Evolutionary conservation across 2,113 vertebrate species (phyloP).

Genomic region (Coryphaenoides rupestris): DNA sequence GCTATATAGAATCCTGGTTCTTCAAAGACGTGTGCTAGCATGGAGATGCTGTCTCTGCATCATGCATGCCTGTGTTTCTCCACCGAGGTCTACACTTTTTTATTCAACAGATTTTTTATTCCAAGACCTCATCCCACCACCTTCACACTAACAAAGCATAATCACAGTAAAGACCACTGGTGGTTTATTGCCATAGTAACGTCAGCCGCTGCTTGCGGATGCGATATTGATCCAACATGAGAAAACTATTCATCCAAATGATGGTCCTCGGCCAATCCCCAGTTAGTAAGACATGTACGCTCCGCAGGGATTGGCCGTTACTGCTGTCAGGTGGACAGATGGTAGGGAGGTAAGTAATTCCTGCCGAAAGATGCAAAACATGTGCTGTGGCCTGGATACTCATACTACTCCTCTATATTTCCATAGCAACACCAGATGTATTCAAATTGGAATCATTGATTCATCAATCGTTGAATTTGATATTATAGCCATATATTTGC

Average conservation of each 20-base stretch:
- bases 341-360: slow-evolving; percentile 16
- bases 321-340: slow-evolving; percentile 17
- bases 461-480: too few relatives aligned
- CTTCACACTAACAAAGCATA: neutral
- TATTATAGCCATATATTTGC: too few relatives aligned
- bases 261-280: neutral
- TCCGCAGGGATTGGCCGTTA: neutral
- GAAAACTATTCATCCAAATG: neutral
- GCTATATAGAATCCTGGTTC: too few relatives aligned
- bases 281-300: slow-evolving; percentile 2
- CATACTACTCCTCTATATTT: neutral
- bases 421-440: too few relatives aligned
- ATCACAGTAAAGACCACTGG: neutral
- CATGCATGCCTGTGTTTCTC: too few relatives aligned
- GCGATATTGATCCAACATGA: neutral
- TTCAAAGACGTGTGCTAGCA: too few relatives aligned
- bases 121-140: neutral
- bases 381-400: slow-evolving; percentile 3
- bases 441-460: too few relatives aligned
- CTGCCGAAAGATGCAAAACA: neutral
- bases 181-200: slow-evolving; percentile 4
- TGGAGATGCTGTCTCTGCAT: too few relatives aligned
- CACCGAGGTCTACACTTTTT: too few relatives aligned
- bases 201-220: slow-evolving; percentile 1
- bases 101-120: too few relatives aligned